phyloP scores from a whole-genome alignment of 2,797 vertebrate species.

The Pagetopsis macropterus region DNA sequence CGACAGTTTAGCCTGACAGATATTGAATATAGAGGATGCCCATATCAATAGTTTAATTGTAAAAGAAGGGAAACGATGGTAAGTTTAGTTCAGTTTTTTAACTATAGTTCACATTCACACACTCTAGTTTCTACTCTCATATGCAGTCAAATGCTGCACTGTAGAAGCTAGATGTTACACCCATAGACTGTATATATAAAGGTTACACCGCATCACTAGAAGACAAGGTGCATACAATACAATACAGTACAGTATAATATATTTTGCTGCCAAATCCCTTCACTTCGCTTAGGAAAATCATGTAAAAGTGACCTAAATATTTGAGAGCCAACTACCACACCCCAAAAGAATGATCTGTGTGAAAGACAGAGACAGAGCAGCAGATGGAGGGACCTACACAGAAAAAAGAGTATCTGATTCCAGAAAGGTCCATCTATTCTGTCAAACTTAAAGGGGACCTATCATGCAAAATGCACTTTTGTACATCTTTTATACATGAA shows the following conservation, averaged over 20 bases:
- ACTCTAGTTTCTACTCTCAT: neutral
- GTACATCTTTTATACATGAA: no score
- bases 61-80: neutral
- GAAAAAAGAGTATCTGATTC: neutral
- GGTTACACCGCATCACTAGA: neutral
- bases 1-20: neutral
- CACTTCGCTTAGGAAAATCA: neutral
- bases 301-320: slow-evolving; percentile 3
- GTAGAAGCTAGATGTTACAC: neutral
- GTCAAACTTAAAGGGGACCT: neutral
- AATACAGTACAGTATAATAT: neutral
- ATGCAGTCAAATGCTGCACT: neutral
- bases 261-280: slow-evolving; percentile 6
- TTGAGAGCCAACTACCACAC: slow-evolving; percentile 1
- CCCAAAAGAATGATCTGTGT: neutral
- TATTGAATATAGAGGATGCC: neutral
- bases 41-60: neutral
- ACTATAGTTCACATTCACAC: neutral
- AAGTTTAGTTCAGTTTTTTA: neutral
- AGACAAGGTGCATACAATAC: neutral
- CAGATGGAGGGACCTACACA: neutral
- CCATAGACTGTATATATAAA: no score
- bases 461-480: no score
- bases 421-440: slow-evolving; percentile 9
- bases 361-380: neutral